Conservation (phyloP, 2,797 vertebrate genomes). For the Phataginus tetradactyla region DNA sequence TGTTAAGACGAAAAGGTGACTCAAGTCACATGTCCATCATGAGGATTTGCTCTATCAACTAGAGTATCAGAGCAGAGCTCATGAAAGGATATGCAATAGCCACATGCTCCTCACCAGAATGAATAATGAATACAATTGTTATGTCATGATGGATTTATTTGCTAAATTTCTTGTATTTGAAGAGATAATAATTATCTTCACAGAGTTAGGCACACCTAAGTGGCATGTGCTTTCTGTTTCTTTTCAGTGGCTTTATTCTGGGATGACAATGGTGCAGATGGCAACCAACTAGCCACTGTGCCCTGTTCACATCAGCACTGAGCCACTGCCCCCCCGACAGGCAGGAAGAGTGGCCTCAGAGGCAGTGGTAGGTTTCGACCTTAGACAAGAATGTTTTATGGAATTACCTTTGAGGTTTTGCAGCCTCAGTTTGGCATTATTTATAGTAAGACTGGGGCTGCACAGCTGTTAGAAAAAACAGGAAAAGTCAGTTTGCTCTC, state of each 20-base stretch:
- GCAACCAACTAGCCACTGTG: background rate
- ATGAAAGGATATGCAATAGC: background rate
- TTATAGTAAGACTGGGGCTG: background rate
- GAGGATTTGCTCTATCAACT: background rate
- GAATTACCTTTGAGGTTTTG: background rate
- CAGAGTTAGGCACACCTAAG: background rate
- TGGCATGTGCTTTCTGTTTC: background rate
- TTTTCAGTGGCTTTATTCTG: background rate
- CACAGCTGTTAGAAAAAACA: background rate
- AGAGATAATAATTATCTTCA: background rate
- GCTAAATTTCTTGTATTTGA: background rate
- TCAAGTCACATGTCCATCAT: background rate
- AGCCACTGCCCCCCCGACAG: background rate
- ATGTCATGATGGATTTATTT: background rate
- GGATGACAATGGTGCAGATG: background rate
- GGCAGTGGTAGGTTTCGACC: background rate
- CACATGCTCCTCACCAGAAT: background rate
- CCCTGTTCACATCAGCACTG: background rate
- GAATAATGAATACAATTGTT: background rate
- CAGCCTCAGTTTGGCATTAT: background rate
- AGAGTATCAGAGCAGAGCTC: background rate
- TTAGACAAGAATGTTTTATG: background rate
- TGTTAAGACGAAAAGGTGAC: slow-evolving; percentile 9
- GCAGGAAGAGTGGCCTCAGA: background rate
- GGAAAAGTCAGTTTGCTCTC: background rate